Conservation (phyloP, 2,888 invertebrate genomes). For the Venustoraphidia nigricollis region DNA sequence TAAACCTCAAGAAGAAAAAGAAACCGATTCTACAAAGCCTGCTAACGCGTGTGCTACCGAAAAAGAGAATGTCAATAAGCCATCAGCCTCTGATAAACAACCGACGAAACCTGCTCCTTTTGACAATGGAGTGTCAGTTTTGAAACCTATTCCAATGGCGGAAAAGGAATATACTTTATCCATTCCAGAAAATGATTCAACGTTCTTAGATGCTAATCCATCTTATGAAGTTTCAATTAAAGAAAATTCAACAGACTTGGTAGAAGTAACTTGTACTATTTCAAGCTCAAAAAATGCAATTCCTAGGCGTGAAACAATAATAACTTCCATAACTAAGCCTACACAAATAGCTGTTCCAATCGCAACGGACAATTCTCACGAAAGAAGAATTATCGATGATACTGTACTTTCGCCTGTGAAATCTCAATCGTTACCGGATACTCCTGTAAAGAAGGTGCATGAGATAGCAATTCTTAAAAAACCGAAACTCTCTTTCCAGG, state of each 20-base stretch:
- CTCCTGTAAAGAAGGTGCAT: slow-evolving; percentile 4
- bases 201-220: slow-evolving; percentile 14
- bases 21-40: slow-evolving; percentile 24
- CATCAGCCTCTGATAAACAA: too few species aligned
- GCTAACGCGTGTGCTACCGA: slow-evolving; percentile 31
- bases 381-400: too few species aligned
- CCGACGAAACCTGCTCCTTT: too few species aligned
- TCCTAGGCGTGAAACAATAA: too few species aligned
- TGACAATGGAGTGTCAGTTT: slow-evolving; percentile 22
- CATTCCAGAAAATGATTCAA: slow-evolving; percentile 32
- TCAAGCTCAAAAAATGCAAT: slow-evolving; percentile 31
- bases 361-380: too few species aligned
- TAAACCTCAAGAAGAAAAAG: slow-evolving; percentile 4
- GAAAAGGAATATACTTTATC: slow-evolving; percentile 35
- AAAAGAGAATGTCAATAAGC: slow-evolving; percentile 8
- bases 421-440: not conserved
- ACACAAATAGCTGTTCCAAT: too few species aligned
- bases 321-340: too few species aligned
- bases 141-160: slow-evolving; percentile 33
- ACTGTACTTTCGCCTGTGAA: too few species aligned
- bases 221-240: slow-evolving; percentile 24
- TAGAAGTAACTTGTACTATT: slow-evolving; percentile 19
- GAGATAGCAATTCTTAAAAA: slow-evolving; percentile 5
- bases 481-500: not conserved
- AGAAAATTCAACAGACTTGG: slow-evolving; percentile 17